Percentiles rank a stretch among this genome's conserved stretches.
Evolutionary conservation across 2,888 invertebrate species (phyloP).

Genomic region (Mechanitis messenoides): DNA sequence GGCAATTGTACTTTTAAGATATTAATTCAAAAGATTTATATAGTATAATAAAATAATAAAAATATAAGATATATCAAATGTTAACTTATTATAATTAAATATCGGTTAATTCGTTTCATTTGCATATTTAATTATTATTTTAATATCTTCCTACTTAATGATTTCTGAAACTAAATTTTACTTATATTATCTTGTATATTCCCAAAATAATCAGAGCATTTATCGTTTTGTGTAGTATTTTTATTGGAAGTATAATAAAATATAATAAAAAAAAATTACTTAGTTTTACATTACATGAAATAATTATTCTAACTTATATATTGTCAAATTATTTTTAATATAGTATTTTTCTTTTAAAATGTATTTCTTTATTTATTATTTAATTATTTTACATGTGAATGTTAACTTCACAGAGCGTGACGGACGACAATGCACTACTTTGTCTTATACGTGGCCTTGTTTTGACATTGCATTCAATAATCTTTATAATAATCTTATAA

Average conservation of each 20-base stretch:
- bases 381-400: slow-evolving; percentile 12
- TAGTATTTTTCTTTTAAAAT: too few species aligned
- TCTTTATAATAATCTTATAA: slow-evolving; percentile 1
- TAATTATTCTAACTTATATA: background rate
- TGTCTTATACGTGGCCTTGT: slow-evolving; percentile 2
- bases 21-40: slow-evolving; percentile 15
- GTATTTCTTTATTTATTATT: background rate
- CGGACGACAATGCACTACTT: slow-evolving; percentile 33
- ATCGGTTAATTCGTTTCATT: too few species aligned
- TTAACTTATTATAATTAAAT: too few species aligned
- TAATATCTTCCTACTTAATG: too few species aligned
- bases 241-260: too few species aligned
- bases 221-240: too few species aligned
- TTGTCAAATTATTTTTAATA: too few species aligned
- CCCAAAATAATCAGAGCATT: too few species aligned
- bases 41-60: slow-evolving; percentile 6
- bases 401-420: slow-evolving; percentile 33
- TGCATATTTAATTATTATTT: too few species aligned
- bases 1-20: slow-evolving; percentile 23
- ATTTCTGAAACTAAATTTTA: too few species aligned
- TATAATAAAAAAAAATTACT: too few species aligned
- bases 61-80: background rate
- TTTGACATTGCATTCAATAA: slow-evolving; percentile 4
- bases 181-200: too few species aligned
- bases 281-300: background rate